phyloP scores from a whole-genome alignment of 2,113 vertebrate genomes.

The Nematolebias whitei region DNA sequence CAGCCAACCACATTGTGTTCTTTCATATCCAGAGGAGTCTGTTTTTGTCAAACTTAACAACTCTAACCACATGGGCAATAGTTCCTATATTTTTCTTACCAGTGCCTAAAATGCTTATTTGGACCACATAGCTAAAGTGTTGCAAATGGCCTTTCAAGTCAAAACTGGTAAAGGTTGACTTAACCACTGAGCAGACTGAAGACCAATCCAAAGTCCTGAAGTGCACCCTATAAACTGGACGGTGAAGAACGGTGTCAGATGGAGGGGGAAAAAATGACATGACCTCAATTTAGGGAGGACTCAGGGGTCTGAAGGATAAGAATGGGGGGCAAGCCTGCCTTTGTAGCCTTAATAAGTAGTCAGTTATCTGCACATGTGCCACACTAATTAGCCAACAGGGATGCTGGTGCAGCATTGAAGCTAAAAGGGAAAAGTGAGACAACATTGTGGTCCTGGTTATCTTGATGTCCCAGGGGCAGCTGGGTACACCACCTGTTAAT shows the following conservation, averaged over 20 bases:
- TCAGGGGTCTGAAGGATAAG: constrained; percentile 7
- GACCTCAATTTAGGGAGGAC: constrained; percentile 37
- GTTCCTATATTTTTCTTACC: constrained; percentile 39
- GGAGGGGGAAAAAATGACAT: constrained; percentile 18
- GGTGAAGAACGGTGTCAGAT: constrained; percentile 21
- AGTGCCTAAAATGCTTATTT: constrained; percentile 22
- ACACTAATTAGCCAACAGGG: constrained; percentile 75
- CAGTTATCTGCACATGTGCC: constrained; percentile 65
- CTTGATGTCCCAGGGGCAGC: constrained; percentile 70
- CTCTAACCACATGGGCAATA: constrained; percentile 15
- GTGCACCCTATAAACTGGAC: background rate
- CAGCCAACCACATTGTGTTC: constrained; percentile 30
- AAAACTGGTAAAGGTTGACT: constrained; percentile 1
- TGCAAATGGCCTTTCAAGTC: no score
- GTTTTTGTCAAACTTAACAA: constrained; percentile 9
- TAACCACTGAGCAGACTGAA: constrained; percentile 12
- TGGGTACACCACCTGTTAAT: constrained; percentile 85
- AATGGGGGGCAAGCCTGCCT: constrained; percentile 17
- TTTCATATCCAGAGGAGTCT: background rate
- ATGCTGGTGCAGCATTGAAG: constrained; percentile 10
- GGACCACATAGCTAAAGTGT: no score
- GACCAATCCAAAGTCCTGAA: constrained; percentile 2
- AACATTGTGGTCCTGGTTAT: constrained; percentile 46
- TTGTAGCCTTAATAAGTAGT: constrained; percentile 55
- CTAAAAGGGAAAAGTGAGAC: constrained; percentile 11